Base-by-base conservation (phyloP, 2,113 vertebrate genomes). In the Alouatta palliata region DNA sequence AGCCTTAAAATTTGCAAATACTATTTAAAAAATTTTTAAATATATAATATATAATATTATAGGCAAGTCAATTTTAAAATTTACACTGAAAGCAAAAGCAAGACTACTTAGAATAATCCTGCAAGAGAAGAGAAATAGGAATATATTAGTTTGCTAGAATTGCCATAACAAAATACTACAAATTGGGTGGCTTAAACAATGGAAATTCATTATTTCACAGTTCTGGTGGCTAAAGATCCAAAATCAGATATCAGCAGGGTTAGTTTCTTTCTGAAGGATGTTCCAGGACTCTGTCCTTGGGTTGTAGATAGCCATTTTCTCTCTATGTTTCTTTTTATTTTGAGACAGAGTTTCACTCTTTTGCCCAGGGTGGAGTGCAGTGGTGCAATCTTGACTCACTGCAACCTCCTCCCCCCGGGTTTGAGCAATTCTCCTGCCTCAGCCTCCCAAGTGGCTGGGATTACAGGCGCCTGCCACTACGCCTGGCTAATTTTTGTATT, bases 1-100 rank as follows among this genome's bases (percentile, higher is more conserved):
- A 70, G 47, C 32, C 61, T 87, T 87, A 71, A 61, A 71, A 64
- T 14, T 12, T 64, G 14, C 27, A 32, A 64, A 64, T 64, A 64
- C 5, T 64, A 64, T 14, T 32, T 64, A 0, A 2, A 0, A 64
- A 32, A 14, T 14, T 32, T 64, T 32, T 2, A 32, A 64, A 30
- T 64, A 32, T 64, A 64, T 64, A 61, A 58, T 25, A 61, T 61
- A 61, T 61, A 61, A 64, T 64, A 64, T 30, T 64, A 64, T 14
- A 64, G 61, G 27, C 61, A 61, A 61, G 37, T 76, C 10, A 83
- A 25, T 68, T 79, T 61, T 47, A 77, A 96, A 90, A 25, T 61
- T 43, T 58, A 70, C 10, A 6, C 27, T 10, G 4, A 92, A 83
- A 93, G 47, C 3, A 70, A 87, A 87, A 89, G 20, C 3, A 58